Evolutionary conservation across 2,797 vertebrate genomes (phyloP), one percentile per base, ranked within the genome.

Genomic region (Cyclura pinguis): DNA sequence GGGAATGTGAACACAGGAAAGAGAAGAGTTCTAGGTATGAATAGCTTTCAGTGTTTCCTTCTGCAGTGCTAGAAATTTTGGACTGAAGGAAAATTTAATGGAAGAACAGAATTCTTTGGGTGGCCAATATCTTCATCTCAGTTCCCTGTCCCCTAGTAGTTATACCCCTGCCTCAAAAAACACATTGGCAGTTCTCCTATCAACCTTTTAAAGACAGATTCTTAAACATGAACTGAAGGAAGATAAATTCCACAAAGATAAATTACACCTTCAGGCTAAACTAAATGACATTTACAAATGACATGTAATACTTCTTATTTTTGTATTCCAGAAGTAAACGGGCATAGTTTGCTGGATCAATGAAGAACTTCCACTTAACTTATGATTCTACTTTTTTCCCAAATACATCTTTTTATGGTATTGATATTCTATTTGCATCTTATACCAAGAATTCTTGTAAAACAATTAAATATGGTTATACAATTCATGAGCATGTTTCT

Each of bases 211-310:
- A 88, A 83, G 55, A 42, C 9, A 6, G 64, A 62, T 73, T 20
- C 24, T 57, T 57, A 57, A 72, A 59, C 35, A 24, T 35, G 10
- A 10, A 72, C 47, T 29, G 35, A 7, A 42, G 35, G 18, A 20
- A 72, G 69, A 35, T 47, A 82, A 42, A 82, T 83, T 88, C 62
- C 35, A 50, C 38, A 62, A 80, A 47, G 6, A 84, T 69, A 84
- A 29, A 50, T 10, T 7, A 69, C 47, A 22, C 2, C 24, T 57
- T 73, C 67, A 62, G 38, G 27, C 35, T 83, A 42, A 89, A 59
- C 3, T 50, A 84, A 64, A 83, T 74, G 38, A 47, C 80, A 62
- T 83, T 52, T 62, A 89, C 24, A 22, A 77, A 77, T 89, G 22
- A 52, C 24, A 83, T 18, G 62, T 32, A 64, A 76, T 64, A 4